Conservation (phyloP, 2,888 invertebrate genomes). For the Nomada ferruginata region DNA sequence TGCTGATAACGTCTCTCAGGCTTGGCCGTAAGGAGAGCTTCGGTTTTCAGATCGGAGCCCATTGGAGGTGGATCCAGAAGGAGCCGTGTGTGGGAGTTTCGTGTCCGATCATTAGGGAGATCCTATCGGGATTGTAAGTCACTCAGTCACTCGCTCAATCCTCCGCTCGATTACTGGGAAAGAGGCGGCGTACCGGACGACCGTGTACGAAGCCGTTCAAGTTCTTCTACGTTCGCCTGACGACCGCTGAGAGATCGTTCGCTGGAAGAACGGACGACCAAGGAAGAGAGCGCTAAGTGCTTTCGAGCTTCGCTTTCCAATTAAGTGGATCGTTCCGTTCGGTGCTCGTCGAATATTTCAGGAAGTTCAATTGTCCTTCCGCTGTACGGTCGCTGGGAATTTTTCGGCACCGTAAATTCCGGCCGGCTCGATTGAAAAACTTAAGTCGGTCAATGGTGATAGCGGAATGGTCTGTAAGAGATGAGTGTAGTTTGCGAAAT, state of each 20-base stretch:
- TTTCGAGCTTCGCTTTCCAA: conserved; percentile 39
- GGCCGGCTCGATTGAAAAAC: neutral
- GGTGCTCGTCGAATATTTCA: conserved; percentile 3
- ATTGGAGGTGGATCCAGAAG: conserved; percentile 52
- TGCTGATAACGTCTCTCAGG: conserved; percentile 76
- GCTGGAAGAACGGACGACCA: conserved; percentile 10
- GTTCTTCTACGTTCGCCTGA: conserved; percentile 13
- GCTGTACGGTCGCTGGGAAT: neutral
- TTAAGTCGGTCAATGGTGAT: neutral
- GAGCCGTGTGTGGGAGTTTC: conserved; percentile 79
- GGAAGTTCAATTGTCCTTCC: conserved; percentile 17
- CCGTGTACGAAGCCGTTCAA: conserved; percentile 48
- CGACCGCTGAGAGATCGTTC: conserved; percentile 10
- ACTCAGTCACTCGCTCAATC: conserved; percentile 79
- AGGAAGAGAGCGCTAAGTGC: conserved; percentile 14
- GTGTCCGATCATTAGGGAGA: conserved; percentile 83
- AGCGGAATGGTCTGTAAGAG: neutral
- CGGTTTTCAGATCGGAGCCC: conserved; percentile 68
- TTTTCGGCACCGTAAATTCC: neutral
- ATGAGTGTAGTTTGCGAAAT: neutral
- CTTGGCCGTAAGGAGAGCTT: conserved; percentile 41
- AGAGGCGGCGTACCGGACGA: conserved; percentile 56
- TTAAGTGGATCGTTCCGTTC: conserved; percentile 31
- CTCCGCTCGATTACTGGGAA: conserved; percentile 75
- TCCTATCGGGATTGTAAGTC: conserved; percentile 81